phyloP scores from a whole-genome alignment of 2,888 invertebrate species.

The Scaptomyza polygonia region DNA sequence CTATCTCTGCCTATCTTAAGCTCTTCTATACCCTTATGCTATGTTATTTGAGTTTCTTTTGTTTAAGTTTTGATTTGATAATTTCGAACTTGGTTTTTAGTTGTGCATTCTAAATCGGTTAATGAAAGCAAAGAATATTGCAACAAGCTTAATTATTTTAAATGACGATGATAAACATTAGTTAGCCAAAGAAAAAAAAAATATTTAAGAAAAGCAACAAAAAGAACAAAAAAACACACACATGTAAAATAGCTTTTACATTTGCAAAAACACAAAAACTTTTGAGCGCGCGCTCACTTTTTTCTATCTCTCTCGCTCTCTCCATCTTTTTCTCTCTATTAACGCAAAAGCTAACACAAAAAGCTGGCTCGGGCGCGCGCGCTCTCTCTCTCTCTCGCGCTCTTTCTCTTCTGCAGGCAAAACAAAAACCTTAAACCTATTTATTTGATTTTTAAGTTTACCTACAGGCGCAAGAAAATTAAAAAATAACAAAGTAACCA shows the following conservation, averaged over 20 bases:
- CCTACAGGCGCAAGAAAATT: constrained; percentile 52
- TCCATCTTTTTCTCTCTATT: constrained; percentile 14
- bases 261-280: constrained; percentile 23
- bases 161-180: constrained; percentile 74
- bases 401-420: constrained; percentile 17
- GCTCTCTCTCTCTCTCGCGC: constrained; percentile 14
- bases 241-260: constrained; percentile 60
- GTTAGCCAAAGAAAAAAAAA: constrained; percentile 45
- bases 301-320: constrained; percentile 21
- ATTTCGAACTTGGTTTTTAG: constrained; percentile 54
- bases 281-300: constrained; percentile 30
- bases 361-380: constrained; percentile 45
- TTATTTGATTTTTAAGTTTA: constrained; percentile 54
- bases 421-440: constrained; percentile 11
- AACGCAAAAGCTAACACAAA: constrained; percentile 26
- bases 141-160: constrained; percentile 24
- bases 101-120: constrained; percentile 51
- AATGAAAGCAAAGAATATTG: constrained; percentile 41
- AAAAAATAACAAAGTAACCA: constrained; percentile 31
- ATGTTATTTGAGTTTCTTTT: constrained; percentile 42
- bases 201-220: constrained; percentile 9
- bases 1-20: constrained; percentile 28
- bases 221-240: constrained; percentile 8
- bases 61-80: constrained; percentile 49
- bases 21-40: constrained; percentile 50